Percentiles rank a stretch among this genome's conserved stretches.
These are phyloP conservation scores for Puffinus mauretanicus DNA, from an alignment of 2,113 vertebrate species.

Conservation along the genomic window DNA sequence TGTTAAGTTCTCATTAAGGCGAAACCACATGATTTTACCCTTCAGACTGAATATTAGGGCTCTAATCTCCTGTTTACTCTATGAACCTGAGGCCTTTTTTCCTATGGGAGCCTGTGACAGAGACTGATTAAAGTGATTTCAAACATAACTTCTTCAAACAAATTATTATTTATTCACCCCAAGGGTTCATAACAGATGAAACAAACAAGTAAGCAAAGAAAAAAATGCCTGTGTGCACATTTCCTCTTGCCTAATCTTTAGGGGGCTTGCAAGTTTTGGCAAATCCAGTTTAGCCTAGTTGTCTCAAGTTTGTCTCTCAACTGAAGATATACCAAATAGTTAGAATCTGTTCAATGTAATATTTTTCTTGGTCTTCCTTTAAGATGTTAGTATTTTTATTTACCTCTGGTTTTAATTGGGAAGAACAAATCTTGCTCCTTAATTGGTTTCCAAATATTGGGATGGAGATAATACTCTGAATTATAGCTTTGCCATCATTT, in stretches of 20 bases:
- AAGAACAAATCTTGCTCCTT: not conserved
- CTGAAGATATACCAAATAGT: not conserved
- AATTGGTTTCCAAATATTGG: not conserved
- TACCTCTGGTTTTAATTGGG: not conserved
- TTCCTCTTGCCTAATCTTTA: not conserved
- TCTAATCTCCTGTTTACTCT: not conserved
- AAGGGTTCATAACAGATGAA: not conserved
- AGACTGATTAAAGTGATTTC: not conserved
- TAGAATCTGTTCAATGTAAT: not conserved
- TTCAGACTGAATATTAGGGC: not conserved
- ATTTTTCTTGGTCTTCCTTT: not conserved
- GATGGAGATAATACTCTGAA: not conserved
- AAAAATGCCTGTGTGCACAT: not conserved
- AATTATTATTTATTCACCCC: conserved; percentile 5
- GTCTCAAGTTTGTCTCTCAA: not conserved
- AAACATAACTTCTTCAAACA: conserved; percentile 3
- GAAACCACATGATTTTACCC: not conserved
- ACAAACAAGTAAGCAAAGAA: not conserved
- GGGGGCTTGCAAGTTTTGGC: not conserved
- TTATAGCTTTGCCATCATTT: not conserved
- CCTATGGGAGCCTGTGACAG: not conserved
- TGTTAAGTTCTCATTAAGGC: not conserved
- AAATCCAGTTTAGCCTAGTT: not conserved
- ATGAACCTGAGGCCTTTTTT: not conserved
- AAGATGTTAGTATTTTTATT: not conserved